A percentile compares a stretch with the other conserved stretches of the same genome.
Conservation (phyloP, 2,888 invertebrate species). For the Dilophus febrilis region DNA sequence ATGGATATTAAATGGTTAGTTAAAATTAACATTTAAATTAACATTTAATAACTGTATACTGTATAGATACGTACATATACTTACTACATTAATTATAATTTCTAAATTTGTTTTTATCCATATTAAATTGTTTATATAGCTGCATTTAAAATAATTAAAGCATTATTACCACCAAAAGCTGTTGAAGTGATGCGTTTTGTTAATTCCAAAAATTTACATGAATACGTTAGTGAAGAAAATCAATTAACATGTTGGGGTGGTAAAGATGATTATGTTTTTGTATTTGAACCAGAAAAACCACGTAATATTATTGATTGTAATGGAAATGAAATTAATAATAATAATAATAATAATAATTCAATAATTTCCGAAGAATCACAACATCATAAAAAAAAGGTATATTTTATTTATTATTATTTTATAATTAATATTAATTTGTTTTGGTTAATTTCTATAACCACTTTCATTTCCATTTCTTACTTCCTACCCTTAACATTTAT, state of each 20-base stretch:
- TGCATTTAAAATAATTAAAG: conserved; percentile 79
- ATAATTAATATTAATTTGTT: too few relatives aligned
- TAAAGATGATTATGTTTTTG: conserved; percentile 50
- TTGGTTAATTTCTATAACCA: too few relatives aligned
- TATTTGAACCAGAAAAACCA: conserved; percentile 45
- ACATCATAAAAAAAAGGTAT: too few relatives aligned
- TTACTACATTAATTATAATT: conserved; percentile 2
- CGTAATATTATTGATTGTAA: conserved; percentile 7
- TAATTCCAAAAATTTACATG: conserved; percentile 52
- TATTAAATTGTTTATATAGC: too few relatives aligned
- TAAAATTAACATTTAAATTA: neutral
- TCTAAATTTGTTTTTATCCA: neutral
- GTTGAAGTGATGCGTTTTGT: conserved; percentile 78
- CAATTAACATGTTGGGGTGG: conserved; percentile 71
- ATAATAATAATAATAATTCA: too few relatives aligned
- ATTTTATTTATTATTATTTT: too few relatives aligned
- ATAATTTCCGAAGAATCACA: too few relatives aligned
- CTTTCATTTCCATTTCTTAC: too few relatives aligned
- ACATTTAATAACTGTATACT: neutral
- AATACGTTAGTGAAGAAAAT: conserved; percentile 56
- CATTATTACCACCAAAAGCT: conserved; percentile 72
- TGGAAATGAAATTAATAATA: too few relatives aligned
- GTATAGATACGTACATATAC: too few relatives aligned
- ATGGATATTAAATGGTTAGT: conserved; percentile 72
- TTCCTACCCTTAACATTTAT: too few relatives aligned